phyloP scores from a whole-genome alignment of 2,797 vertebrate genomes.

The Alfaro cultratus region DNA sequence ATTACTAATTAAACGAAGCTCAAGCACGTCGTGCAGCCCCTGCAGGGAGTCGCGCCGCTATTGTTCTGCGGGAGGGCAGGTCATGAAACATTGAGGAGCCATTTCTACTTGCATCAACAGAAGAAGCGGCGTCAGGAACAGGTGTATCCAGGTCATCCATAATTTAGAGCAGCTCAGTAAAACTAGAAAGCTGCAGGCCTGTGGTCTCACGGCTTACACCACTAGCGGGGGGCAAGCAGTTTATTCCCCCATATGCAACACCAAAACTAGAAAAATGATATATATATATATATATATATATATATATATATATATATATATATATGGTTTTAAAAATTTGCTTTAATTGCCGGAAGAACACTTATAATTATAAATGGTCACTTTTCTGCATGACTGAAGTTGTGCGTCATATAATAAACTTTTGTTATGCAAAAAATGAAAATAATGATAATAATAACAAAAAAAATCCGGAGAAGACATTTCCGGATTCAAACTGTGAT shows the following conservation, averaged over 20 bases:
- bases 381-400: not conserved
- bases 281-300: no score
- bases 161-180: conserved; percentile 71
- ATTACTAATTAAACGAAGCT: conserved; percentile 64
- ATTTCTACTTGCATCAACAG: conserved; percentile 57
- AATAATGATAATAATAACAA: not conserved
- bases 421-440: not conserved
- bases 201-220: conserved; percentile 39
- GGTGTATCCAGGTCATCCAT: conserved; percentile 75
- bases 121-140: conserved; percentile 61
- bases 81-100: conserved; percentile 71
- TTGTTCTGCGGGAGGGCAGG: conserved; percentile 64
- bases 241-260: not conserved
- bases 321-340: not conserved
- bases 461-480: not conserved
- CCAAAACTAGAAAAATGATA: not conserved
- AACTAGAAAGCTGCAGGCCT: conserved; percentile 67
- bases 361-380: not conserved
- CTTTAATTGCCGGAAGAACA: not conserved
- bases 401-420: not conserved
- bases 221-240: not conserved
- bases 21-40: conserved; percentile 62
- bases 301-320: no score
- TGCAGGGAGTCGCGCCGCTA: conserved; percentile 62
- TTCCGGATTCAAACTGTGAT: not conserved